phyloP scores from a whole-genome alignment of 2,797 vertebrate species.

The Sebastes glaucus region DNA sequence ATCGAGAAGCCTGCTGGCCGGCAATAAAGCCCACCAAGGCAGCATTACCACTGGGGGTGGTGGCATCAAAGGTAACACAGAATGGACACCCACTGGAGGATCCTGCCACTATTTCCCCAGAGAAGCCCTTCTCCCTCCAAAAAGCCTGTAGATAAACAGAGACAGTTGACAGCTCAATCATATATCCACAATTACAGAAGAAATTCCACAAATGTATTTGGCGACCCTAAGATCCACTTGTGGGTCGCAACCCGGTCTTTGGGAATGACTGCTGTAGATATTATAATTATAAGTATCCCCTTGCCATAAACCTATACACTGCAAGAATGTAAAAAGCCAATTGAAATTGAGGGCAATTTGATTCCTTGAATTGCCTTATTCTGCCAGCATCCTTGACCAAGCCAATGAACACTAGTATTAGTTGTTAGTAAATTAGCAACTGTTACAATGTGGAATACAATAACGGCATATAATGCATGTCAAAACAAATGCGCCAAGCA shows the following conservation, averaged over 20 bases:
- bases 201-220: too few relatives aligned
- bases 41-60: slow-evolving; percentile 72
- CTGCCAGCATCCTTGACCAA: neutral
- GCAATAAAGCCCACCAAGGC: slow-evolving; percentile 82
- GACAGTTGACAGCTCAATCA: neutral
- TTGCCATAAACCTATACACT: neutral
- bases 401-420: neutral
- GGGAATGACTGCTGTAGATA: too few relatives aligned
- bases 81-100: slow-evolving; percentile 70
- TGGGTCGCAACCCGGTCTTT: too few relatives aligned
- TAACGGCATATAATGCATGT: neutral
- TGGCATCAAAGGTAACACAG: slow-evolving; percentile 80
- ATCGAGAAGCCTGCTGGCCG: slow-evolving; percentile 67
- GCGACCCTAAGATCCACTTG: too few relatives aligned
- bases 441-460: neutral
- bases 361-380: neutral
- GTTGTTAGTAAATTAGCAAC: neutral
- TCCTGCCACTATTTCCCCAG: slow-evolving; percentile 76
- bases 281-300: neutral
- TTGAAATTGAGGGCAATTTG: neutral
- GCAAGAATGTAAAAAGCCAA: neutral
- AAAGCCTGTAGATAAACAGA: slow-evolving; percentile 71
- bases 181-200: neutral
- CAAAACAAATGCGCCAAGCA: neutral
- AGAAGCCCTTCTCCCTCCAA: slow-evolving; percentile 81